Base-by-base conservation (phyloP, 1,140 invertebrate genomes). In the Bombus confusus region DNA sequence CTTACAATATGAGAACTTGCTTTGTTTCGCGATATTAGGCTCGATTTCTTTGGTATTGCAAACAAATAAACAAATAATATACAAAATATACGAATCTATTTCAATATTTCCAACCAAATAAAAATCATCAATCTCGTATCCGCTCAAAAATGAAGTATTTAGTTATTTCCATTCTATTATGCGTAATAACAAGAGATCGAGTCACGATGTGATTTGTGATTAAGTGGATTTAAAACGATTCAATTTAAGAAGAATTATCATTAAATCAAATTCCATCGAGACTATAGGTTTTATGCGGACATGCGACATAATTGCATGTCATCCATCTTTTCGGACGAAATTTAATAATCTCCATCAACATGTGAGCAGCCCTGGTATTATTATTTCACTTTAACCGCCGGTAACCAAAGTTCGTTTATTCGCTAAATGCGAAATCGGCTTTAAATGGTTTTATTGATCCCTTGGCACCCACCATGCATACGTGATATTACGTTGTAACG, bases 401-500 rank as follows among this genome's bases (percentile, higher is more conserved):
- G 77, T 89, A 85, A 80, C 78, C 88, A 76, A 80, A 83, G 82
- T 89, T 89, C 85, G 87, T 89, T 89, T 89, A 89, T 85, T 85
- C 87, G 87, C 85, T 89, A 80, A 88, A 88, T 80, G 72, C 80
- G 76, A 80, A 89, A 89, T 89, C 88, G 76, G 88, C 80, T 89
- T 89, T 88, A 89, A 89, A 89, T 79, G 87, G 87, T 75, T 89
- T 88, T 88, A 79, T 88, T 82, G 85, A 89, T 89, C 88, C 84
- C 88, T 34, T 41, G 88, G 84, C 75, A 64, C 81, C 57, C 85
- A 52, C 76, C 52, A 76, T 80, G 77, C 75, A 68, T 78, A 81
- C 87, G 76, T 68, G 71, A 73, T 83, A 88, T 83, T 88, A 74
- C 84, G 81, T 74, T 88, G 84, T 89, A 89, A 89, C 88, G 84